Evolutionary conservation across 2,113 vertebrate species (phyloP).

Genomic region (Tonatia bakeri): DNA sequence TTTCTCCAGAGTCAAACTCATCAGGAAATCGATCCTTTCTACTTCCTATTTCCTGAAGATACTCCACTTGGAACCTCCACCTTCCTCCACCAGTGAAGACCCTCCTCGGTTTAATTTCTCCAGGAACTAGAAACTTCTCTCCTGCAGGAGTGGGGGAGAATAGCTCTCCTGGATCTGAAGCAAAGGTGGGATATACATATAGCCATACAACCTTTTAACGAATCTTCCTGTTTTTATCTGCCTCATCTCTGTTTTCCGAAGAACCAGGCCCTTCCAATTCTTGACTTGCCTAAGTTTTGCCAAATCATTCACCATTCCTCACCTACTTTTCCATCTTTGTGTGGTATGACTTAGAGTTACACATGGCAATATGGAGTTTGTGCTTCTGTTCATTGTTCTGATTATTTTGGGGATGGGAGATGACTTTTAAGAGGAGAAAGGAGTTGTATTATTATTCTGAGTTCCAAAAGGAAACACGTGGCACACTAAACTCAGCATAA

Average conservation of each 20-base stretch:
- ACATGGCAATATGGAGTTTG: background rate
- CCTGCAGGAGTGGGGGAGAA: background rate
- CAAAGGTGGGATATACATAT: background rate
- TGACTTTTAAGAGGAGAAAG: background rate
- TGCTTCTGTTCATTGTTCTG: background rate
- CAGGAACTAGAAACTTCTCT: background rate
- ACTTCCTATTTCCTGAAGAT: constrained; percentile 19
- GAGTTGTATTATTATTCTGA: background rate
- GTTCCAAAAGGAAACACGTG: background rate
- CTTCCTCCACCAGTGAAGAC: background rate
- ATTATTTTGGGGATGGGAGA: background rate
- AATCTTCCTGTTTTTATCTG: background rate
- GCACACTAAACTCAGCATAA: background rate
- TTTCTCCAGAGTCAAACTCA: background rate
- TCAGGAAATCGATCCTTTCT: background rate
- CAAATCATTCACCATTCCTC: background rate
- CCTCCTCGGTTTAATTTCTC: background rate
- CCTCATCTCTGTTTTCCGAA: background rate
- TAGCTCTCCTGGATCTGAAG: background rate
- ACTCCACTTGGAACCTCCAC: background rate
- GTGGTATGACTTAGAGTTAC: background rate
- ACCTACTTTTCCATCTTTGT: background rate
- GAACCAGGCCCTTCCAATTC: background rate
- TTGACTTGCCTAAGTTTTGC: background rate
- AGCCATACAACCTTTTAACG: background rate